Evolutionary conservation across 1,140 invertebrate genomes (phyloP), one percentile per base, ranked within the genome.

Genomic region (Choristoneura fumiferana): DNA sequence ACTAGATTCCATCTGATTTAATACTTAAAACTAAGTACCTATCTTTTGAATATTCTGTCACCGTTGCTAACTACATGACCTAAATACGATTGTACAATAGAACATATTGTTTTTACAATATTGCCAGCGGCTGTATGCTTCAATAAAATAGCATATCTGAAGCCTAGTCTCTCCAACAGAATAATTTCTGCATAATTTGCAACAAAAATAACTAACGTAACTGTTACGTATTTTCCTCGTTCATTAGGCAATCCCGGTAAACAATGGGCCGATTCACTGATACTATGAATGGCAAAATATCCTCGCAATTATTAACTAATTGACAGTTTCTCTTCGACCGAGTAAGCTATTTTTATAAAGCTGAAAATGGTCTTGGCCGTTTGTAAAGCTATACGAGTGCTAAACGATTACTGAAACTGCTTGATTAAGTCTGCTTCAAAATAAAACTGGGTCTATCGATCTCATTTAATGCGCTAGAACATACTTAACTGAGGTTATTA

Each of bases 181-280:
- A n/a, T n/a, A 29, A 49, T 12, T 49, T 45, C 9, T 49, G 17
- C 18, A 49, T 22, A 49, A 33, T 33, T 49, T 33, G 22, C 22
- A 49, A 18, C 17, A 22, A 5, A 49, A 49, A 49, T 49, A 45
- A 4, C 13, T 40, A 40, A 15, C 43, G 43, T 49, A 49, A 49
- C 43, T 12, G 3, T 8, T 10, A 22, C 17, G 18, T 49, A 49
- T 49, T 49, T 49, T 49, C 8, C 40, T 22, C 10, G 13, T 18
- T 29, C n/a, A 17, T 49, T 49, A 49, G 22, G 43, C 29, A 49
- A 49, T 49, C 8, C 43, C 29, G 18, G 43, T 49, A 49, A 49
- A 49, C 43, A 49, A 49, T 49, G 10, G 43, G 43, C 2, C 22
- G 43, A 49, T 49, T 49, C 43, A 49, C 22, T 12, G 12, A 49